These are phyloP conservation scores for Contarinia nasturtii DNA, from an alignment of 1,140 invertebrate species.

Conservation along the genomic window DNA sequence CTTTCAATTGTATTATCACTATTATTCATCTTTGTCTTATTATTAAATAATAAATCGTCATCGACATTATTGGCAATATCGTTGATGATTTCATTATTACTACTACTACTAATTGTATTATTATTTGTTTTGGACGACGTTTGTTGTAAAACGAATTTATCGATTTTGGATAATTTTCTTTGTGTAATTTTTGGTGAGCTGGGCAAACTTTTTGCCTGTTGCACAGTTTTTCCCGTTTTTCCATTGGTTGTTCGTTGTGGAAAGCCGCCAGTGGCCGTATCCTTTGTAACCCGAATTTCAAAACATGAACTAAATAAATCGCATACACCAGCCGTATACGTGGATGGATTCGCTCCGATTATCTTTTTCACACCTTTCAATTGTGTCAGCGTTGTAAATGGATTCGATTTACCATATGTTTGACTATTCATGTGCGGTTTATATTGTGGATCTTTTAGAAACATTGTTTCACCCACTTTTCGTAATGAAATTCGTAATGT, in stretches of 20 bases:
- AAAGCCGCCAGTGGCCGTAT: slow-evolving; percentile 15
- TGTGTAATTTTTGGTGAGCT: slow-evolving; percentile 25
- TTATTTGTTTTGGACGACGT: neutral
- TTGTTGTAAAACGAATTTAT: neutral
- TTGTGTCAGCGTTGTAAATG: slow-evolving; percentile 44
- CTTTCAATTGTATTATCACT: no score
- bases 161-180: slow-evolving; percentile 8
- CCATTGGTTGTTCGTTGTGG: slow-evolving; percentile 3
- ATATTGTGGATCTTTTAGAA: slow-evolving; percentile 59
- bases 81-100: no score
- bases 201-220: slow-evolving; percentile 27
- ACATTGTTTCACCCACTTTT: slow-evolving; percentile 55
- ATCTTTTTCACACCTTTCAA: slow-evolving; percentile 59
- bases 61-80: no score
- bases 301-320: slow-evolving; percentile 56
- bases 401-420: slow-evolving; percentile 30
- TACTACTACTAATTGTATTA: no score
- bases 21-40: no score
- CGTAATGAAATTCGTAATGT: slow-evolving; percentile 28
- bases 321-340: slow-evolving; percentile 24
- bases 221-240: slow-evolving; percentile 3
- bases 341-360: slow-evolving; percentile 33
- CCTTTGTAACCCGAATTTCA: slow-evolving; percentile 36
- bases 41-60: no score
- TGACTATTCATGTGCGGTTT: slow-evolving; percentile 35